These are phyloP conservation scores for Scalopus aquaticus DNA, from an alignment of 2,113 vertebrate species.

Conservation along the genomic window DNA sequence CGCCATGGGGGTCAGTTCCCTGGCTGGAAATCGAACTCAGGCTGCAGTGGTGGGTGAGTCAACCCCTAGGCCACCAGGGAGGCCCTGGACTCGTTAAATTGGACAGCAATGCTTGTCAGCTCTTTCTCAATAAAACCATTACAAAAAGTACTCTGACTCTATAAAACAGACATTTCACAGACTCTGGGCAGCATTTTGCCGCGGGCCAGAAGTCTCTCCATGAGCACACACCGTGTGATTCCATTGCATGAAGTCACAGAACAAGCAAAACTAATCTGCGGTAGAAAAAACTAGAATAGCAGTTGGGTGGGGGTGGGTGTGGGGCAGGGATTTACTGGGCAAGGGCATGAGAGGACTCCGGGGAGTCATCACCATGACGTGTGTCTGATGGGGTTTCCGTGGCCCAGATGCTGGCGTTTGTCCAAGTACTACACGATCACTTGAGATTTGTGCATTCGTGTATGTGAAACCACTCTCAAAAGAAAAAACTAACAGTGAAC, in stretches of 20 bases:
- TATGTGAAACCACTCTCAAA: neutral
- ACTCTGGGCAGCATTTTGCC: neutral
- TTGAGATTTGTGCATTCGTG: neutral
- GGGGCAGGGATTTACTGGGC: neutral
- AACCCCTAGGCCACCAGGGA: no score
- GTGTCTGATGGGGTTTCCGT: neutral
- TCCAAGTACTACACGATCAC: neutral
- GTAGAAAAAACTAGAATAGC: neutral
- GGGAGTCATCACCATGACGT: neutral
- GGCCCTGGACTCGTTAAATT: neutral
- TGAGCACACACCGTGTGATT: neutral
- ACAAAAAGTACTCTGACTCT: neutral
- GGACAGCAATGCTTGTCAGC: neutral
- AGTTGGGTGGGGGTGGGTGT: rapidly evolving
- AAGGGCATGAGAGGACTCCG: neutral
- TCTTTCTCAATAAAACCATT: neutral
- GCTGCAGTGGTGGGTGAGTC: no score
- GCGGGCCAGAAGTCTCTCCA: neutral
- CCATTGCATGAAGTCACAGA: neutral
- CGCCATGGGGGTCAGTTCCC: no score
- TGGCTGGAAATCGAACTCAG: no score
- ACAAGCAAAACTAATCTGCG: neutral
- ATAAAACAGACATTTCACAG: neutral
- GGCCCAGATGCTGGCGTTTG: neutral
- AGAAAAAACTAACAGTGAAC: neutral